Percentiles rank a stretch among this genome's conserved stretches.
Conservation (phyloP, 2,797 vertebrate species). For the Acanthornis magna region DNA sequence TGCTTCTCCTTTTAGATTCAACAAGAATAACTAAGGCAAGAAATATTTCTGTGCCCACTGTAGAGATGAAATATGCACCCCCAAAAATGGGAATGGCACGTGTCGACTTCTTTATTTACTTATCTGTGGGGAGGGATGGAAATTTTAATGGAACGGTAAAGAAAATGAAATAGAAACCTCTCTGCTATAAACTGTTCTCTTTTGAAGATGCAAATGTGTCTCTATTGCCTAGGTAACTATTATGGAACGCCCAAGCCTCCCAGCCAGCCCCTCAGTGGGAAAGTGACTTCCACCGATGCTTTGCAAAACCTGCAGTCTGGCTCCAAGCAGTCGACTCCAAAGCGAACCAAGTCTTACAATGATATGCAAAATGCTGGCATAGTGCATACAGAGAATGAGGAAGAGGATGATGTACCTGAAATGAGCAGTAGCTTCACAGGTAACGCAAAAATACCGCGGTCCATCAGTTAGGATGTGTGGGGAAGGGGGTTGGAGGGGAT, state of each 20-base stretch:
- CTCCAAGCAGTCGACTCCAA: constrained; percentile 91
- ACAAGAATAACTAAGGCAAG: constrained; percentile 33
- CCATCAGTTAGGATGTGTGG: rapidly evolving
- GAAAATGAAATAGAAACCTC: not conserved
- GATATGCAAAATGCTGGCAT: constrained; percentile 99
- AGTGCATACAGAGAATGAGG: constrained; percentile 91
- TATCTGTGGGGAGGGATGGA: not conserved
- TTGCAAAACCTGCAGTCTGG: constrained; percentile 89
- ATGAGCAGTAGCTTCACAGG: constrained; percentile 99
- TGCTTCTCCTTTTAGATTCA: constrained; percentile 47
- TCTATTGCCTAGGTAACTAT: constrained; percentile 98
- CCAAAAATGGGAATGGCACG: not conserved
- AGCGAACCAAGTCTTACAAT: constrained; percentile 98
- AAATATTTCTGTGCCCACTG: constrained; percentile 37
- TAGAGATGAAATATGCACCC: constrained; percentile 30
- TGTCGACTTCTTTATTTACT: not conserved
- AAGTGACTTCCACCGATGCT: constrained; percentile 96
- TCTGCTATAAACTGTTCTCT: constrained; percentile 39
- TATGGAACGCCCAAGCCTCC: constrained; percentile 99
- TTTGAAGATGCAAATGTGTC: constrained; percentile 86
- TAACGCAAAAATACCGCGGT: constrained; percentile 29
- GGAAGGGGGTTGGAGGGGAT: not conserved
- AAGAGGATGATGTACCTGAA: constrained; percentile 96
- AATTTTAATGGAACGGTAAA: not conserved
- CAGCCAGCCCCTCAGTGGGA: constrained; percentile 93